Evolutionary conservation across 2,888 invertebrate species (phyloP).

Genomic region (Sphinx pinastri): DNA sequence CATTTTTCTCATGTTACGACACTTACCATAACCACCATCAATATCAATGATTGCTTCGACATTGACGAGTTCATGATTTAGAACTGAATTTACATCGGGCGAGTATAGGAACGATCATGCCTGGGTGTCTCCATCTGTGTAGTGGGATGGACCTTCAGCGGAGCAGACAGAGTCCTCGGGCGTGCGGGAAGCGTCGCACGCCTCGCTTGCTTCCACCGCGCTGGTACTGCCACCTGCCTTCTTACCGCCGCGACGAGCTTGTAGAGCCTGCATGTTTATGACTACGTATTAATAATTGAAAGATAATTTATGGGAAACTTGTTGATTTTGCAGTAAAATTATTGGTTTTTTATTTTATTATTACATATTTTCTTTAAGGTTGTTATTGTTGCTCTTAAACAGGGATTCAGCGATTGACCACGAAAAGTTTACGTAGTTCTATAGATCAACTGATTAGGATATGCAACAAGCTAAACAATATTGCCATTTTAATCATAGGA

Average conservation of each 20-base stretch:
- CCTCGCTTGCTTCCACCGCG: slow-evolving; percentile 87
- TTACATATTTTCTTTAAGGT: too few relatives aligned
- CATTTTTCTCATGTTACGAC: neutral
- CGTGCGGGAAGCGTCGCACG: slow-evolving; percentile 90
- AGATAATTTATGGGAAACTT: slow-evolving; percentile 10
- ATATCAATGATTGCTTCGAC: neutral
- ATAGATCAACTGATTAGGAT: too few relatives aligned
- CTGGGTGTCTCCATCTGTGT: slow-evolving; percentile 84
- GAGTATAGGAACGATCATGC: slow-evolving; percentile 57
- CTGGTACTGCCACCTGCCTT: slow-evolving; percentile 76
- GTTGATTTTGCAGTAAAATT: slow-evolving; percentile 3
- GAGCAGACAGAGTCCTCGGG: slow-evolving; percentile 97
- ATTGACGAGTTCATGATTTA: slow-evolving; percentile 3
- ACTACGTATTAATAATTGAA: neutral
- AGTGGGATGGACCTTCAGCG: slow-evolving; percentile 91
- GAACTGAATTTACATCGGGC: neutral
- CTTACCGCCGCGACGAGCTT: slow-evolving; percentile 86
- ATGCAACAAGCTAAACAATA: too few relatives aligned
- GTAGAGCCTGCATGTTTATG: slow-evolving; percentile 86
- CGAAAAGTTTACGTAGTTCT: too few relatives aligned
- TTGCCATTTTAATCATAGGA: too few relatives aligned
- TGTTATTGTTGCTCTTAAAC: too few relatives aligned
- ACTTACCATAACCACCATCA: neutral
- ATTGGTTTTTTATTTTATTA: neutral
- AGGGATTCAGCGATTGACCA: too few relatives aligned